phyloP scores from a whole-genome alignment of 2,797 vertebrate species.

The Geotrypetes seraphini region DNA sequence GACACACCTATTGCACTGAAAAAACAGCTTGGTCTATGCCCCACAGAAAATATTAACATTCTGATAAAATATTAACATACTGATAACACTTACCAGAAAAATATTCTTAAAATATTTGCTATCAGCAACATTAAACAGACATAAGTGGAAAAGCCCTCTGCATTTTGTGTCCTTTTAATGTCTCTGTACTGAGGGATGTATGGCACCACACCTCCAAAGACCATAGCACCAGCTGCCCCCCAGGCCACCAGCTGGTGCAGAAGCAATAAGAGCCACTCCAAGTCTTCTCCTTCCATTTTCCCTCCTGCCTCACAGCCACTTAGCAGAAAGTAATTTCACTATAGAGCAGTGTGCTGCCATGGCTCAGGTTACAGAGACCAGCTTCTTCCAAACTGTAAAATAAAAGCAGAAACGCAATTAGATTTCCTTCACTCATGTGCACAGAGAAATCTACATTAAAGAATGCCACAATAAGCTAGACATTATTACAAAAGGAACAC shows the following conservation, averaged over 20 bases:
- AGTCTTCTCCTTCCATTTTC: conserved; percentile 67
- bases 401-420: too few relatives aligned
- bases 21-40: too few relatives aligned
- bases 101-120: conserved; percentile 86
- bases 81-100: conserved; percentile 82
- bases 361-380: background rate
- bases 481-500: too few relatives aligned
- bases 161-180: conserved; percentile 81
- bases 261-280: conserved; percentile 61
- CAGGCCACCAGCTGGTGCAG: conserved; percentile 67
- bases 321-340: too few relatives aligned
- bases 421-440: too few relatives aligned
- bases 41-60: too few relatives aligned
- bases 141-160: conserved; percentile 89
- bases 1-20: too few relatives aligned
- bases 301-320: conserved; percentile 1
- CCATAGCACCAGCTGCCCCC: conserved; percentile 80
- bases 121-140: conserved; percentile 87
- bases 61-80: too few relatives aligned
- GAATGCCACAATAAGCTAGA: too few relatives aligned
- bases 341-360: background rate
- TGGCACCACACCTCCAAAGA: conserved; percentile 89
- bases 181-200: conserved; percentile 91
- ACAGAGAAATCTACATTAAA: too few relatives aligned
- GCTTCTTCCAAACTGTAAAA: background rate